Base-by-base conservation (phyloP, 2,797 vertebrate species). In the Pangasius krempfi region DNA sequence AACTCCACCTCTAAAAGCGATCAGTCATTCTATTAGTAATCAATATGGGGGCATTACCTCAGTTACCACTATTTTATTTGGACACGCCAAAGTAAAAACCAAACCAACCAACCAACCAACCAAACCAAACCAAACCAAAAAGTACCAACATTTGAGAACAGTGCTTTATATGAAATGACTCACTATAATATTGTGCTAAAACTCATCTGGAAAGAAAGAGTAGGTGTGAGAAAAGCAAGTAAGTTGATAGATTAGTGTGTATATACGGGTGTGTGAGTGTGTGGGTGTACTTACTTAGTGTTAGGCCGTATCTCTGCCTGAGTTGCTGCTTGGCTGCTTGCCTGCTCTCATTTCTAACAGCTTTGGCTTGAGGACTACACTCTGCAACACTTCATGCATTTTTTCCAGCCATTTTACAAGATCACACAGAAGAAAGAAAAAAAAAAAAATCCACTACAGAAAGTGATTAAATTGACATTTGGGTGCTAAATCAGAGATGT, bases 361-460 rank as follows among this genome's bases (percentile, higher is more conserved):
- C 47, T 87, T 88, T 79, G 88, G 82, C 72, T 52, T 72, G 79
- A 76, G n/a, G 50, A 88, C 84, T 84, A 50, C 81, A 62, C 84
- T 79, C 83, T 72, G 85, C 89, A 84, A 89, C 79, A 80, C 84
- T 87, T 86, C 58, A 52, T 85, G 37, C 86, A 86, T 75, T 82
- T 76, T 68, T 20, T 56, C 47, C 30, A 52, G 70, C 40, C 52
- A 52, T 50, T 16, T 25, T 84, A 40, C 40, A 80, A 8, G 20
- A 56, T 88, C 64, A 85, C 84, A 86, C 14, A 73, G 56, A 40
- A 40, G 40, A 40, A 22, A 80, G 47, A 62, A 25, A 62, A 27
- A 4, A 18, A 30, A 72, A 20, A 66, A 40, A 2, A 72, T 66
- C n/a, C n/a, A 30, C 33, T 72, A 72, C 18, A 72, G 68, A 37